Conservation (phyloP, 2,113 vertebrate genomes). For the Glaucidium brasilianum region DNA sequence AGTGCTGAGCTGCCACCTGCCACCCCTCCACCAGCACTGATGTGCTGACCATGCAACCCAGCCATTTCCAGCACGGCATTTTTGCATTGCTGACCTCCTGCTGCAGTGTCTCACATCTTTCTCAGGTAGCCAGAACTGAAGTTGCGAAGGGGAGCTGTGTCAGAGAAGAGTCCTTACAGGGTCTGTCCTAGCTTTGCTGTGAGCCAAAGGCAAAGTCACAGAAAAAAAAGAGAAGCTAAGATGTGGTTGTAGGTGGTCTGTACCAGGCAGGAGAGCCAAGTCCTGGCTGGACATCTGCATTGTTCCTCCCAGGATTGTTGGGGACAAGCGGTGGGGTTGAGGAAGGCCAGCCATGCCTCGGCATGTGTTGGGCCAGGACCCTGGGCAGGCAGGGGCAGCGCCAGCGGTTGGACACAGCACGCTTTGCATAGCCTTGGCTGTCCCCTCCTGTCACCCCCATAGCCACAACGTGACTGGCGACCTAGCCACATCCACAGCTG, state of each 20-base stretch:
- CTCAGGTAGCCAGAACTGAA: neutral
- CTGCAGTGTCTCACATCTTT: neutral
- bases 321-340: no score
- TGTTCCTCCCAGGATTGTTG: neutral
- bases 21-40: rapidly evolving
- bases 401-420: rapidly evolving
- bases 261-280: neutral
- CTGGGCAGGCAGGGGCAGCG: no score
- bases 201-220: neutral
- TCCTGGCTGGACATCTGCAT: rapidly evolving
- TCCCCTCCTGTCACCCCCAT: neutral
- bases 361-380: rapidly evolving
- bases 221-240: neutral
- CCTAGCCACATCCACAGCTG: rapidly evolving
- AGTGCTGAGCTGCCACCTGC: neutral
- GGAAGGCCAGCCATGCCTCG: neutral
- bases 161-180: no score
- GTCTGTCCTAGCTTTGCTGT: neutral
- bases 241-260: neutral
- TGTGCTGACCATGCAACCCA: rapidly evolving
- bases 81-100: neutral
- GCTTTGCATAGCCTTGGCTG: rapidly evolving
- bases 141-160: rapidly evolving
- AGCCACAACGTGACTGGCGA: rapidly evolving
- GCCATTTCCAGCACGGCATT: rapidly evolving